Percentiles rank a stretch among this genome's conserved stretches.
Conservation (phyloP, 2,888 invertebrate species). For the Eupithecia abbreviata region DNA sequence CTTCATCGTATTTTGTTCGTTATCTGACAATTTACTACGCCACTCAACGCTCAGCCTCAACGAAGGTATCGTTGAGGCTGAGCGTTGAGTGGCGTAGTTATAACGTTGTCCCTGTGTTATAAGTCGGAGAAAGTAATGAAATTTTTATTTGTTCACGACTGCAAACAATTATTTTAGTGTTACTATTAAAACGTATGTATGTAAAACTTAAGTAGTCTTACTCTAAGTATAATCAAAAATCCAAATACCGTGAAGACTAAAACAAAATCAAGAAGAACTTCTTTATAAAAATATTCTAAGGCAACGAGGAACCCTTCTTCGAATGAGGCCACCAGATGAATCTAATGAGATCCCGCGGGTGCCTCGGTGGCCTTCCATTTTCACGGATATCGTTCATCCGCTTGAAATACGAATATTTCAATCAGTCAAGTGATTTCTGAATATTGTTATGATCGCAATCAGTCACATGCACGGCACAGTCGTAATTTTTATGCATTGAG, state of each 20-base stretch:
- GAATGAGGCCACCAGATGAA: slow-evolving; percentile 45
- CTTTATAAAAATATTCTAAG: not conserved
- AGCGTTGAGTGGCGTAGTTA: not conserved
- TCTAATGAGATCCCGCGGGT: slow-evolving; percentile 67
- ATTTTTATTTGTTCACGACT: no score
- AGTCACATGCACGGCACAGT: slow-evolving; percentile 23
- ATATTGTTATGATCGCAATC: slow-evolving; percentile 36
- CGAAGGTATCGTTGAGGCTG: not conserved
- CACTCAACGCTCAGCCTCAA: not conserved
- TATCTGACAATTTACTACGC: not conserved
- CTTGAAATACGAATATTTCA: slow-evolving; percentile 37
- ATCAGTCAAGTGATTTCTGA: slow-evolving; percentile 39
- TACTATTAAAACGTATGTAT: no score
- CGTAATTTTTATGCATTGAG: slow-evolving; percentile 12
- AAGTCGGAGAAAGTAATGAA: not conserved
- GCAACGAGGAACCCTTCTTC: slow-evolving; percentile 6
- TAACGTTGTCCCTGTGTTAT: no score
- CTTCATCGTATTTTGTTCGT: not conserved
- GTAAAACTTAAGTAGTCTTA: no score
- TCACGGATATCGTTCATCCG: slow-evolving; percentile 52
- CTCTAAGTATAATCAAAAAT: no score
- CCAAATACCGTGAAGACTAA: not conserved
- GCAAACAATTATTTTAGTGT: no score
- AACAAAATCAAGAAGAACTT: not conserved
- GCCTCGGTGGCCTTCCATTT: slow-evolving; percentile 50